Evolutionary conservation across 64 coral and sea anemone genomes (phyloP).

Genomic region (Acropora yongei): DNA sequence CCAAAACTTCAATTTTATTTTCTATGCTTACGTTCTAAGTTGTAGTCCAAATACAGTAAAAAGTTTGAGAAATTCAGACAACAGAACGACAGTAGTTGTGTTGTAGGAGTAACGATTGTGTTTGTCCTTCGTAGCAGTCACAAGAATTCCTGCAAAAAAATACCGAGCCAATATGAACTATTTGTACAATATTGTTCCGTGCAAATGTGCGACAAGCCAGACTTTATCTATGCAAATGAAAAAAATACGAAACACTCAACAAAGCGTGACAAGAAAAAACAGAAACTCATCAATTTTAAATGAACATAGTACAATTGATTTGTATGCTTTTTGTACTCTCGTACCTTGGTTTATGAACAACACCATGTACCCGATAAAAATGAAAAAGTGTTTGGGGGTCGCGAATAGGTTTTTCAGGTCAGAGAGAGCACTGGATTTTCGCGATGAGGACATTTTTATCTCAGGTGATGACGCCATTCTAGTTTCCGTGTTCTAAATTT

Average conservation of each 20-base stretch:
- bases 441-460: conserved; percentile 15
- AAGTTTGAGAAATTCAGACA: conserved; percentile 87
- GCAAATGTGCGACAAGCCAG: neutral
- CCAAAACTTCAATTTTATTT: neutral
- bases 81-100: conserved; percentile 92
- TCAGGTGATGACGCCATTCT: neutral
- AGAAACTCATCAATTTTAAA: neutral
- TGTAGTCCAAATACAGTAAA: conserved; percentile 73
- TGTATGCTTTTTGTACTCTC: neutral
- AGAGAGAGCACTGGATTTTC: conserved; percentile 39
- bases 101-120: conserved; percentile 82
- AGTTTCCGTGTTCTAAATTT: neutral
- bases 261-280: neutral
- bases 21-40: conserved; percentile 66
- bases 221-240: neutral
- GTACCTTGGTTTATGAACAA: conserved; percentile 98
- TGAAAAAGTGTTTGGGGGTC: conserved; percentile 84
- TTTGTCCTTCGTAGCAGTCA: conserved; percentile 91
- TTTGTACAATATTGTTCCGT: neutral
- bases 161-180: neutral
- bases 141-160: conserved; percentile 79
- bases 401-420: conserved; percentile 96
- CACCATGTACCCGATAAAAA: conserved; percentile 92
- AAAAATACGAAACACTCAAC: neutral
- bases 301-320: neutral